These are phyloP conservation scores for Hermodice carunculata DNA, from an alignment of 2,888 invertebrate species.

Conservation along the genomic window DNA sequence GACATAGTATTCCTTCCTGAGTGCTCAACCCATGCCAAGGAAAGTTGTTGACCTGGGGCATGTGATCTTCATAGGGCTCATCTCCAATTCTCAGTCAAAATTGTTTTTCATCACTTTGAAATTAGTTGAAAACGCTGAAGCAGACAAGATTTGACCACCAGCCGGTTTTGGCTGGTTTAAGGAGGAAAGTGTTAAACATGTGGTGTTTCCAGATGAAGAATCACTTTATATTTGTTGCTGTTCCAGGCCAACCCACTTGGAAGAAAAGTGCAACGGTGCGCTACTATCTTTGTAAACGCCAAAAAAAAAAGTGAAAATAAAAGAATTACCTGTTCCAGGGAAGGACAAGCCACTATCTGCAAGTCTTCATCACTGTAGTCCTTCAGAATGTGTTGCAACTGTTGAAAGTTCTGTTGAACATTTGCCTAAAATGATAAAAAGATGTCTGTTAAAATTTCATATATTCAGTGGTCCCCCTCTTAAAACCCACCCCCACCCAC, in stretches of 20 bases:
- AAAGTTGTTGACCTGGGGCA: too few relatives aligned
- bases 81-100: too few relatives aligned
- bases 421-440: conserved; percentile 74
- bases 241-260: background rate
- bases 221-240: background rate
- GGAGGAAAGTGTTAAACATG: too few relatives aligned
- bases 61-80: too few relatives aligned
- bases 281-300: background rate
- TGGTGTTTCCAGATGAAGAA: background rate
- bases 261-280: background rate
- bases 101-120: too few relatives aligned
- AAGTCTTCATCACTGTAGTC: conserved; percentile 82
- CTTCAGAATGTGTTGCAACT: conserved; percentile 80
- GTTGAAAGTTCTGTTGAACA: conserved; percentile 83
- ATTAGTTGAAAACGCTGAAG: too few relatives aligned
- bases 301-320: background rate
- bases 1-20: too few relatives aligned
- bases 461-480: too few relatives aligned
- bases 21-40: too few relatives aligned
- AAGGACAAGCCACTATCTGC: conserved; percentile 89
- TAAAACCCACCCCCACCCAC: too few relatives aligned
- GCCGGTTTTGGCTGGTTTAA: too few relatives aligned
- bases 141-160: too few relatives aligned
- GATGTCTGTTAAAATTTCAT: background rate
- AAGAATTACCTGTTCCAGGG: conserved; percentile 90